phyloP scores from a whole-genome alignment of 2,113 vertebrate genomes.

The Edolisoma coerulescens region DNA sequence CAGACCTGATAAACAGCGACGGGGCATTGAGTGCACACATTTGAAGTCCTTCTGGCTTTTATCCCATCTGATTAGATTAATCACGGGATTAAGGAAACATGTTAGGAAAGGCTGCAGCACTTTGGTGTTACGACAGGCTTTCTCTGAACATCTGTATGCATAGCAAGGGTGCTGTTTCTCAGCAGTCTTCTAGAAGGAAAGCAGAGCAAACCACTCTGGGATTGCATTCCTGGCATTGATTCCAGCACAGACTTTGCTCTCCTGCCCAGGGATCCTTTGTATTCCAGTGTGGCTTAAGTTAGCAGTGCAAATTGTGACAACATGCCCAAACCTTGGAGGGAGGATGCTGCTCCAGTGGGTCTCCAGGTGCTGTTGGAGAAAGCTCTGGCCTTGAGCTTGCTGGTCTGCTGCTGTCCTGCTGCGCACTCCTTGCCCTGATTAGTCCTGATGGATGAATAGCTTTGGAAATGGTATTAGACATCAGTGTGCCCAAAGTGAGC shows the following conservation, averaged over 20 bases:
- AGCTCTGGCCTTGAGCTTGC: neutral
- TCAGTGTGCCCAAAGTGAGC: neutral
- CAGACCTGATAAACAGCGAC: neutral
- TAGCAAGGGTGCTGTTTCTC: neutral
- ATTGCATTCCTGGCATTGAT: neutral
- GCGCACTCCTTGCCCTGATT: neutral
- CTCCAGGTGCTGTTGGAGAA: neutral
- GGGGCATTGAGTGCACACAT: accelerated
- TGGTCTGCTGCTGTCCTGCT: neutral
- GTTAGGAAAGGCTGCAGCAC: neutral
- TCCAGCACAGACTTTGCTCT: neutral
- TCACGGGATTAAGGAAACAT: neutral
- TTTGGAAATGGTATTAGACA: neutral
- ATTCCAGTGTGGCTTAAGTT: neutral
- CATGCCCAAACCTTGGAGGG: neutral
- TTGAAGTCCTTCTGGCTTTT: neutral
- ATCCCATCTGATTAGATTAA: neutral
- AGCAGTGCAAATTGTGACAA: neutral
- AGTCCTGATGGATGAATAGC: neutral
- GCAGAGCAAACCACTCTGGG: neutral
- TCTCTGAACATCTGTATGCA: neutral
- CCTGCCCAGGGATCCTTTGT: neutral
- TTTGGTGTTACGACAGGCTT: neutral
- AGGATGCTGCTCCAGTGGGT: neutral
- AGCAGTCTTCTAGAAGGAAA: neutral